A percentile compares a stretch with the other conserved stretches of the same genome.
phyloP scores from a whole-genome alignment of 2,888 invertebrate genomes.

The Hedya salicella region DNA sequence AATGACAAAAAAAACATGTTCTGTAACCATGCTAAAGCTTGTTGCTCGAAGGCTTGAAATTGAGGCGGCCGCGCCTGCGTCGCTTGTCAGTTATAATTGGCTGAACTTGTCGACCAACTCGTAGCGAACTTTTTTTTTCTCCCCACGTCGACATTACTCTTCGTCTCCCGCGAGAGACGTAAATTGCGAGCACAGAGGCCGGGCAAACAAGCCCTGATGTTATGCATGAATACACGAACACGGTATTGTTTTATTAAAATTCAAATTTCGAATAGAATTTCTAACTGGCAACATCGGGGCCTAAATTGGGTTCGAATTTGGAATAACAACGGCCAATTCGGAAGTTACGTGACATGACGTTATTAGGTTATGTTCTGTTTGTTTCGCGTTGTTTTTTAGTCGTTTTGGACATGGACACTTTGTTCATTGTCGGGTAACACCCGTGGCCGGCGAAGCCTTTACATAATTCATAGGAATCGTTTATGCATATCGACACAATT shows the following conservation, averaged over 20 bases:
- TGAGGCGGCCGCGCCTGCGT: constrained; percentile 75
- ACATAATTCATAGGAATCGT: constrained; percentile 81
- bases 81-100: constrained; percentile 85
- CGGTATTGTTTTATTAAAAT: constrained; percentile 76
- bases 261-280: constrained; percentile 70
- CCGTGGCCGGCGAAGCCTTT: constrained; percentile 65
- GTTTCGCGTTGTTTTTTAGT: constrained; percentile 22
- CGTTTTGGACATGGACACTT: constrained; percentile 46
- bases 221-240: constrained; percentile 78
- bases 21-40: constrained; percentile 51
- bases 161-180: constrained; percentile 82
- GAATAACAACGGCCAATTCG: constrained; percentile 44
- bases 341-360: constrained; percentile 43
- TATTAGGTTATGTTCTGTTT: constrained; percentile 39
- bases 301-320: constrained; percentile 52
- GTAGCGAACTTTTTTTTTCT: constrained; percentile 74
- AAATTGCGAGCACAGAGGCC: constrained; percentile 77
- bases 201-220: constrained; percentile 79
- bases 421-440: constrained; percentile 60
- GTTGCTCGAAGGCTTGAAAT: constrained; percentile 69
- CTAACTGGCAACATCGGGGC: constrained; percentile 53
- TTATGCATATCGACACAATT: constrained; percentile 77
- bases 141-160: constrained; percentile 80
- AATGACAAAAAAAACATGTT: constrained; percentile 45
- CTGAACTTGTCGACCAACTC: constrained; percentile 82